Conservation (phyloP, 2,113 vertebrate genomes). For the Pimephales promelas region DNA sequence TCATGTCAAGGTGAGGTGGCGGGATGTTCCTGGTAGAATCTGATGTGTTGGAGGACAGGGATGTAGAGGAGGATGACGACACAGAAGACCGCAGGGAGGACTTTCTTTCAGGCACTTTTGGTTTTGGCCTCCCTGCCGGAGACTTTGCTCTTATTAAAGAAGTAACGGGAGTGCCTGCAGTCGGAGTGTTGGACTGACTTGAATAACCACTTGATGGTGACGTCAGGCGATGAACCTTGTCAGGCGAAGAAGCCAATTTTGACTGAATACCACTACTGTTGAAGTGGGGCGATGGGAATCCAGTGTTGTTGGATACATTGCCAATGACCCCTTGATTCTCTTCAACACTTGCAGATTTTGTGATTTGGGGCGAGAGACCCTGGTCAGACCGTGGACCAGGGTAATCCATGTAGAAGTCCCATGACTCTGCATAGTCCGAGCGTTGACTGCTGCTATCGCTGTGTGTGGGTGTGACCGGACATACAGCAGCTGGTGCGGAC, state of each 20-base stretch:
- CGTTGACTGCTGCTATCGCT: constrained; percentile 83
- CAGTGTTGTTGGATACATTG: constrained; percentile 59
- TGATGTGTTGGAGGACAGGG: constrained; percentile 86
- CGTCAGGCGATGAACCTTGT: constrained; percentile 81
- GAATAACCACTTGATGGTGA: constrained; percentile 92
- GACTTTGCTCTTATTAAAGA: constrained; percentile 73
- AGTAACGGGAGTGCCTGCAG: constrained; percentile 84
- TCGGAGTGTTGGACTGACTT: constrained; percentile 91
- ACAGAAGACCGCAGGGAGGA: constrained; percentile 86
- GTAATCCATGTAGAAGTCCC: constrained; percentile 79
- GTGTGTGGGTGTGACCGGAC: constrained; percentile 79
- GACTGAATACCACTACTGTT: constrained; percentile 25
- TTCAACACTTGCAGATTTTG: constrained; percentile 55
- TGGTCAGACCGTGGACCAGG: constrained; percentile 63
- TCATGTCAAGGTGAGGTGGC: constrained; percentile 39
- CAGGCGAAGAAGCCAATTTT: constrained; percentile 61
- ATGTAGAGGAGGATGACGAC: constrained; percentile 84
- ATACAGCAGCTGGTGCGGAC: constrained; percentile 75
- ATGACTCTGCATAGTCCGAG: constrained; percentile 81
- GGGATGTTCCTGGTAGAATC: constrained; percentile 68
- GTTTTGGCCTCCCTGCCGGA: constrained; percentile 78
- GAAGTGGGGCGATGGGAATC: constrained; percentile 37
- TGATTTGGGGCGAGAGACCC: constrained; percentile 59
- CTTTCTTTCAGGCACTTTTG: constrained; percentile 91
- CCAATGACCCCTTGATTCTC: constrained; percentile 64